Evolutionary conservation across 2,797 vertebrate genomes (phyloP), one percentile per base, ranked within the genome.

Genomic region (Spinibarbus caldwelli): DNA sequence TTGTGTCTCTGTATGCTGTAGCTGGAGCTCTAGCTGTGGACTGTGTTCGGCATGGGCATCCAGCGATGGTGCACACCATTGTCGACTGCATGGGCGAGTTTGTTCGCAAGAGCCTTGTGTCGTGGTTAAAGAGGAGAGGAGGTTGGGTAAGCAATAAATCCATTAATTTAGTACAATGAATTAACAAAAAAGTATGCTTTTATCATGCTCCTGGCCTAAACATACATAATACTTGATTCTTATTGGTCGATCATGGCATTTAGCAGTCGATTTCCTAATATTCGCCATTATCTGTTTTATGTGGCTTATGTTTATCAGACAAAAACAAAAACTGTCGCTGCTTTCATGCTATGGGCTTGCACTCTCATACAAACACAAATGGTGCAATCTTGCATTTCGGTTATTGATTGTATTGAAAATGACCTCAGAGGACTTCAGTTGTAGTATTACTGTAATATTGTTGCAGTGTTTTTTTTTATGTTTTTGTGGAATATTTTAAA

Each of bases 41-140:
- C 94, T 99, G 98, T 0, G 97, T 99, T 47, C 95, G 96, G 52
- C 97, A 98, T 0, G 97, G 97, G 0, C 96, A 98, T 88, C 97
- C 97, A 0, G 97, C 96, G 62, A 96, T 98, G 94, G 97, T 99
- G 2, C 97, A 98, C 23, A 96, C 96, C 78, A 98, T 99, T 0
- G 97, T 99, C 0, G 98, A 99, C 93, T 98, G 98, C 93, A 95
- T 99, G 90, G 98, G 98, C 12, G 98, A 99, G 90, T 98, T 99
- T 34, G 96, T 99, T 49, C 96, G 96, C 88, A 99, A 98, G 93
- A 98, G 95, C 79, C 91, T 99, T 93, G 95, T 94, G 29, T 90
- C 94, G 0, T 99, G 98, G 98, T 93, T 99, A 73, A 97, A 96
- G 84, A 95, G 93, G 88, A 96, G 96, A 88, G 98, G 98, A 0